Evolutionary conservation across 1,140 invertebrate genomes (phyloP), one percentile per base, ranked within the genome.

Genomic region (Apis cerana): DNA sequence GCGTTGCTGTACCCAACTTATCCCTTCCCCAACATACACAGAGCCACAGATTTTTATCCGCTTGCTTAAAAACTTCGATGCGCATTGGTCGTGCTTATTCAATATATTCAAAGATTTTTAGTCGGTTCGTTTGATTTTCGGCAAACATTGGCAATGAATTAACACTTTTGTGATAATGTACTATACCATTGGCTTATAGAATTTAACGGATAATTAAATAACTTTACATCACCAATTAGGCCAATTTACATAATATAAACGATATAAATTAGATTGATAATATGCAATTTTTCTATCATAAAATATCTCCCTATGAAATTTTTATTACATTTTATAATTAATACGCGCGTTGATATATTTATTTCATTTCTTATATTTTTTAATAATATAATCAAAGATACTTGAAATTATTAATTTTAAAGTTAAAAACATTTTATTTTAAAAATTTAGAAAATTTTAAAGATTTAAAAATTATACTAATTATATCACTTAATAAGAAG

Each of bases 11-110:
- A 75, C 48, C 76, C 17, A 56, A 76, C 56, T 67, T 74, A 58
- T 59, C 56, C 67, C 76, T 86, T 86, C 62, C 75, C 76, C 75
- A n/a, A 11, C 62, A 33, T 75, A 79, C 54, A 52, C 54, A 52
- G 62, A 72, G 61, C 80, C 79, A 48, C 64, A 72, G 54, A 75
- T 59, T 67, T 68, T 75, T 67, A 58, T 81, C 71, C 52, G 21
- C n/a, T 23, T 27, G 52, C 19, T 54, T 68, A 69, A 52, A 76
- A 82, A 82, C 33, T 59, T 68, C 64, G 64, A 76, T 70, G 27
- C 1, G 27, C 69, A 75, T 69, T 75, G 13, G 17, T 33, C 50
- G 17, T 15, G 10, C 56, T 48, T 27, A 15, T 17, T 48, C 9
- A 43, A 8, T 0, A 19, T n/a, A 67, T 4, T 33, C 10, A 7